Conservation (phyloP, 2,797 vertebrate genomes). For the Tinamus major region DNA sequence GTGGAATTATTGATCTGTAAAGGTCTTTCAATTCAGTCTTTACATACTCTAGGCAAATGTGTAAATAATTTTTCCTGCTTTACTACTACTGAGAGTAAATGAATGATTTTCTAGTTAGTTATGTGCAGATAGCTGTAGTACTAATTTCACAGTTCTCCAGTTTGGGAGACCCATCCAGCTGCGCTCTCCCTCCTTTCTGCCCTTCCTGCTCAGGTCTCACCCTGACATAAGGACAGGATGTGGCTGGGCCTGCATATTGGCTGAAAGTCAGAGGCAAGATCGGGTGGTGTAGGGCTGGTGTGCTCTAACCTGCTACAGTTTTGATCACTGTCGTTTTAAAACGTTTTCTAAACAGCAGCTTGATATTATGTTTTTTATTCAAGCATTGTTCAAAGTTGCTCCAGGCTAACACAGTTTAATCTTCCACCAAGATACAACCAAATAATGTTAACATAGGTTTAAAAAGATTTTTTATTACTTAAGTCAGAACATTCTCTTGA, state of each 20-base stretch:
- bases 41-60: neutral
- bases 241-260: neutral
- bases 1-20: neutral
- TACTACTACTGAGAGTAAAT: neutral
- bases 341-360: neutral
- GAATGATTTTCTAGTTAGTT: neutral
- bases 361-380: neutral
- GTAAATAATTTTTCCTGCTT: neutral
- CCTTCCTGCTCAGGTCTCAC: neutral
- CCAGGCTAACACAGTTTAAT: neutral
- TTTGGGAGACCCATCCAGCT: neutral
- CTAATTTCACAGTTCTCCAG: neutral
- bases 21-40: neutral
- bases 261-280: neutral
- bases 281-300: rapidly evolving
- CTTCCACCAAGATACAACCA: neutral
- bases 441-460: neutral
- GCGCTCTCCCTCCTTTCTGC: neutral
- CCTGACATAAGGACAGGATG: neutral
- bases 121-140: neutral
- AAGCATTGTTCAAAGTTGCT: neutral
- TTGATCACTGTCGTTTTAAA: slow-evolving; percentile 4
- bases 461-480: neutral
- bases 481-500: neutral
- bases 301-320: neutral